Conservation (phyloP, 2,113 vertebrate species). For the Odocoileus virginianus region DNA sequence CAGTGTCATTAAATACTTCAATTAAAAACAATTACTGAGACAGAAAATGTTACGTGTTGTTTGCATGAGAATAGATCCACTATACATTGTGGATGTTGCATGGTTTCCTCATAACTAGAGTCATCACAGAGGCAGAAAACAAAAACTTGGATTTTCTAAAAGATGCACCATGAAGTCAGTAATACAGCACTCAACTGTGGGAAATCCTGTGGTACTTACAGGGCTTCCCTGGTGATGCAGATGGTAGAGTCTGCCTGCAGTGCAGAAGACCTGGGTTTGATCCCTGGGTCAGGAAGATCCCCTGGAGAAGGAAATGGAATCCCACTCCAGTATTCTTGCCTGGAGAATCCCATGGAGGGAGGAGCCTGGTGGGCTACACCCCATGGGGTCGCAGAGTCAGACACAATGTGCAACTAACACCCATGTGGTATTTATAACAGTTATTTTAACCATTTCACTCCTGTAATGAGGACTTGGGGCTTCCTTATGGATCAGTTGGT, state of each 20-base stretch:
- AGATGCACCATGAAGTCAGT: not conserved
- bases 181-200: not conserved
- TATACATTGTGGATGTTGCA: not conserved
- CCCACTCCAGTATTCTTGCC: not conserved
- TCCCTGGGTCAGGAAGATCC: not conserved
- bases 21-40: not conserved
- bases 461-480: not conserved
- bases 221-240: not conserved
- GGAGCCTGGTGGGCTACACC: not conserved
- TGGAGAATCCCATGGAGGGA: not conserved
- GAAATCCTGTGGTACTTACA: not conserved
- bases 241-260: not conserved
- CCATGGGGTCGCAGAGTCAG: fast-evolving
- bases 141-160: not conserved
- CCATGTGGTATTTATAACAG: not conserved
- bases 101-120: not conserved
- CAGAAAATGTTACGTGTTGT: not conserved
- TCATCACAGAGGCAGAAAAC: not conserved
- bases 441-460: not conserved
- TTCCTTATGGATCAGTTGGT: not conserved
- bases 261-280: not conserved
- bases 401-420: not conserved
- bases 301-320: not conserved
- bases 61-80: not conserved
- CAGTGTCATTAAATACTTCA: not conserved